Base-by-base conservation (phyloP, 2,797 vertebrate genomes). In the Astyanax mexicanus region DNA sequence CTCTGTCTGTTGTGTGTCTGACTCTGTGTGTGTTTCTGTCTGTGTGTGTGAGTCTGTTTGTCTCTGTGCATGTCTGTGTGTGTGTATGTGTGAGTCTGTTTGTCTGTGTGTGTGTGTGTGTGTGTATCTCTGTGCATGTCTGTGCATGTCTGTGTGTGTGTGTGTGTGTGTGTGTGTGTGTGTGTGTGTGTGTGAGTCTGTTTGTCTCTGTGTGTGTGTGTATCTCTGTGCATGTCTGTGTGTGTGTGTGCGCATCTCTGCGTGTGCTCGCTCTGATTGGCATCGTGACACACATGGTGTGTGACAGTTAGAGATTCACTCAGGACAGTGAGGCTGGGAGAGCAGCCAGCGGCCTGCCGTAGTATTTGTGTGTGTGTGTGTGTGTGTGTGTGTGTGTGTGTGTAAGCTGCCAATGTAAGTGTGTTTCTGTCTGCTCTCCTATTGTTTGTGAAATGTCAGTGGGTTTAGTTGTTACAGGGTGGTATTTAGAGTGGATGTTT, bases 221-320 rank as follows among this genome's bases (percentile, higher is more conserved):
- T n/a, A n/a, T n/a, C n/a, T n/a, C n/a, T n/a, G n/a, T n/a, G n/a
- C n/a, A n/a, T n/a, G n/a, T 6, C 29, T 15, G 1, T 25, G 29
- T 32, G 29, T 32, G n/a, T n/a, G n/a, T 61, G 32, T 42, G 21
- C 25, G 19, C 32, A 15, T 38, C 10, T 58, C n/a, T 61, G 44
- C 29, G 25, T 9, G 13, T 62, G 57, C 51, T 42, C 51, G 71
- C 77, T 77, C 74, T 58, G 80, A 77, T 80, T 78, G 74, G 68
- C 72, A 74, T 47, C 17, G 3, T 67, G 73, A 81, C 52, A 69
- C 68, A 71, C 45, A 81, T 76, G 42, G 51, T 12, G 21, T 62
- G 68, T 74, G 76, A 76, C 71, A 51, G 81, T 40, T 37, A 42
- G 40, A 11, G 19, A 76, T 70, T 81, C 61, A 80, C 52, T 57